Percentiles rank a stretch among this genome's conserved stretches.
Conservation (phyloP, 2,888 invertebrate species). For the Gonocerus acuteangulatus region DNA sequence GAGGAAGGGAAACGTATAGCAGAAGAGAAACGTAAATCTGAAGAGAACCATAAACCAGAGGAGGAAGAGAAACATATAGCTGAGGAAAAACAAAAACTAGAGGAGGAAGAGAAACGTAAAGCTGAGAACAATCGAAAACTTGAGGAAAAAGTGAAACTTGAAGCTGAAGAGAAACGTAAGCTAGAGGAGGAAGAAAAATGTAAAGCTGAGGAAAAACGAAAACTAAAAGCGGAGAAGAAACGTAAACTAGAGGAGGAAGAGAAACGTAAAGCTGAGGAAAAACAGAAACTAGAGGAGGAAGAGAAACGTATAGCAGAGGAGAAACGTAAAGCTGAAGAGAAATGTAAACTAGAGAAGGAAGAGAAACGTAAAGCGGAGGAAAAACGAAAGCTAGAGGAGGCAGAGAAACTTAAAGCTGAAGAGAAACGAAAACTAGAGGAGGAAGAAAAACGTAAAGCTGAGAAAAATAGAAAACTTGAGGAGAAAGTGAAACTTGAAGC, state of each 20-base stretch:
- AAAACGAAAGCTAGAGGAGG: too few relatives aligned
- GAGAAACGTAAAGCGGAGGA: too few relatives aligned
- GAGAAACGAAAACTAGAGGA: slow-evolving; percentile 1
- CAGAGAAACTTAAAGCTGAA: too few relatives aligned
- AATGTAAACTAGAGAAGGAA: too few relatives aligned
- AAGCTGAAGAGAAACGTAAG: background rate
- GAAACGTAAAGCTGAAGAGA: too few relatives aligned
- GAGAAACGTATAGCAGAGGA: background rate
- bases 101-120: slow-evolving; percentile 30
- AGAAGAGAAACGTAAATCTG: too few relatives aligned
- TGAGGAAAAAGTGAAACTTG: background rate
- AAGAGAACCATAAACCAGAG: too few relatives aligned
- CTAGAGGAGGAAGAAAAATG: background rate
- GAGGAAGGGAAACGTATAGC: too few relatives aligned
- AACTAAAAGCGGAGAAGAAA: background rate
- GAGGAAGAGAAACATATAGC: slow-evolving; percentile 30
- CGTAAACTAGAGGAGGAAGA: background rate
- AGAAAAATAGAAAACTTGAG: too few relatives aligned
- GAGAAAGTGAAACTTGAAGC: slow-evolving; percentile 5
- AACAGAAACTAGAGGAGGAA: background rate
- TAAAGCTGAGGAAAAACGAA: background rate
- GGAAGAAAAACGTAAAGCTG: background rate
- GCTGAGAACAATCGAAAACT: background rate
- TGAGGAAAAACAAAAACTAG: slow-evolving; percentile 32
- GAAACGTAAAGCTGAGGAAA: background rate